Evolutionary conservation across 2,888 invertebrate species (phyloP).

Genomic region (Furcula furcula): DNA sequence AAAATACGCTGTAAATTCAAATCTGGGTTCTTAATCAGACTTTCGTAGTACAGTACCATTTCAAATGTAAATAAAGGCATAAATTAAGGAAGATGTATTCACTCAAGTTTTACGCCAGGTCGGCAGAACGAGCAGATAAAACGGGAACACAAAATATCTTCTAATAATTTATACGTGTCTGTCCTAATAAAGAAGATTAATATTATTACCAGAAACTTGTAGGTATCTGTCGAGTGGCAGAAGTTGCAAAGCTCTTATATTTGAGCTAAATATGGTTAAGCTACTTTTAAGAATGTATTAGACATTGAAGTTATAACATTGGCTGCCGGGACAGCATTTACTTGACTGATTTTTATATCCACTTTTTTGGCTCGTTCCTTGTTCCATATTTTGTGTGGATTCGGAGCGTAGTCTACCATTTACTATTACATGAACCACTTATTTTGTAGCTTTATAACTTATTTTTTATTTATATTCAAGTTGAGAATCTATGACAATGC

Average conservation of each 20-base stretch:
- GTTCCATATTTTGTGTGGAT: conserved; percentile 68
- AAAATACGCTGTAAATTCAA: conserved; percentile 17
- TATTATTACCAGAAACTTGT: conserved; percentile 18
- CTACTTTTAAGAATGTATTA: conserved; percentile 61
- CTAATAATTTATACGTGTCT: conserved; percentile 15
- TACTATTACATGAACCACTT: conserved; percentile 65
- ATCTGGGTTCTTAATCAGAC: conserved; percentile 12
- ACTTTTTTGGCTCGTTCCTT: conserved; percentile 65
- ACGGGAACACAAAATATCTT: conserved; percentile 6
- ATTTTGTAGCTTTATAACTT: conserved; percentile 42
- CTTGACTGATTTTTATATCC: conserved; percentile 74
- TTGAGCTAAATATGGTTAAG: conserved; percentile 40
- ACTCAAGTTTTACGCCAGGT: background rate
- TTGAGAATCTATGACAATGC: too few species aligned
- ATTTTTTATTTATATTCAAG: too few species aligned
- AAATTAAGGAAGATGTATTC: conserved; percentile 6
- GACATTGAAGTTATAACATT: conserved; percentile 58
- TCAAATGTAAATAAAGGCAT: conserved; percentile 11
- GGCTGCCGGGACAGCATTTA: conserved; percentile 50
- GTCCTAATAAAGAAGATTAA: conserved; percentile 27
- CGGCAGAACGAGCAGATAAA: background rate
- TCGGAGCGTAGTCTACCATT: conserved; percentile 56
- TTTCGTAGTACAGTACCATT: conserved; percentile 18
- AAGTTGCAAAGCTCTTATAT: conserved; percentile 40
- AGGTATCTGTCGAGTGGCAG: conserved; percentile 20